Evolutionary conservation across 2,888 invertebrate genomes (phyloP).

Genomic region (Oligia latruncula): DNA sequence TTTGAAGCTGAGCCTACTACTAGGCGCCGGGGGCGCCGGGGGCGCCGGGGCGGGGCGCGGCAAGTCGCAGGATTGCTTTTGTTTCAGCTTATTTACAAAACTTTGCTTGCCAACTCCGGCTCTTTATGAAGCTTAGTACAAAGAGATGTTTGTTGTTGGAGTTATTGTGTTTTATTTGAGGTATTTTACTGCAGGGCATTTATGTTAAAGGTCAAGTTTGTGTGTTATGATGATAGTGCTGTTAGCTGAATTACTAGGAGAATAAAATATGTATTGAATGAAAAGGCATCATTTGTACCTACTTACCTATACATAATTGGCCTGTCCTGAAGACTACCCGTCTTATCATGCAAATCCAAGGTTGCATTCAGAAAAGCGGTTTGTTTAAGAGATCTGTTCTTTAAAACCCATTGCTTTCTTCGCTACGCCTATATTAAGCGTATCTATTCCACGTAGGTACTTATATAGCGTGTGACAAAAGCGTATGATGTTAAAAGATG

Average conservation of each 20-base stretch:
- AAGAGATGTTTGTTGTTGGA: conserved; percentile 47
- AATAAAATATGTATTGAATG: too few relatives aligned
- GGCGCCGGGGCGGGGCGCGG: background rate
- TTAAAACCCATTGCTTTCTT: too few relatives aligned
- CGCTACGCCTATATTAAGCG: too few relatives aligned
- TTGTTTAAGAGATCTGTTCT: background rate
- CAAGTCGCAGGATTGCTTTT: conserved; percentile 34
- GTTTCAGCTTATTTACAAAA: conserved; percentile 61
- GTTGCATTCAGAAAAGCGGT: background rate
- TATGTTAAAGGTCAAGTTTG: conserved; percentile 4
- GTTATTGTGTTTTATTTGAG: conserved; percentile 42
- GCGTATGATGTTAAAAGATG: conserved; percentile 41
- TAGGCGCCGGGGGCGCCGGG: background rate
- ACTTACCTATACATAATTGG: background rate
- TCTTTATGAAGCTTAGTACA: conserved; percentile 56
- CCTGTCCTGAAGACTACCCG: background rate
- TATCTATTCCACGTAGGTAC: background rate
- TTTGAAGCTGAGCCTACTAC: conserved; percentile 23
- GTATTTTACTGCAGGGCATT: conserved; percentile 9
- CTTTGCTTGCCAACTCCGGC: conserved; percentile 45
- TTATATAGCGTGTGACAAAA: conserved; percentile 9
- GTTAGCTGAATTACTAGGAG: background rate
- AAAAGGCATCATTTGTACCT: too few relatives aligned
- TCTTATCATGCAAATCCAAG: background rate
- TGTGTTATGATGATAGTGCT: background rate